Conservation (phyloP, 2,113 vertebrate species). For the Anhinga rufa region DNA sequence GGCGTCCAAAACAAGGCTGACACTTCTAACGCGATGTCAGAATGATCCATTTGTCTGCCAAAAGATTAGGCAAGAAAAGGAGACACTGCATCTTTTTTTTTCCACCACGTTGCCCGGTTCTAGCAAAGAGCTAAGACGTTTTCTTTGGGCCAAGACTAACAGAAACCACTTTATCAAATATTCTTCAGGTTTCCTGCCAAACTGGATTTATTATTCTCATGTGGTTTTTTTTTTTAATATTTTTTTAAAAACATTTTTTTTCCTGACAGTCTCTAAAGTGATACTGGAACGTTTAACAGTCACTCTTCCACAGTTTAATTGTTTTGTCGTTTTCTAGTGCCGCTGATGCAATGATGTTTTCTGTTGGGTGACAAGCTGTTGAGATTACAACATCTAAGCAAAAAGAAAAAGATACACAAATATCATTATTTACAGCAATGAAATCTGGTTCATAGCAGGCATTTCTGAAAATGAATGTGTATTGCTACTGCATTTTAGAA, state of each 20-base stretch:
- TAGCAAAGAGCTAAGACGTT: constrained; percentile 36
- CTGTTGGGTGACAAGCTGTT: constrained; percentile 97
- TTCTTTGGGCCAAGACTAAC: constrained; percentile 46
- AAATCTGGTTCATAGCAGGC: neutral
- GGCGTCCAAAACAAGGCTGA: neutral
- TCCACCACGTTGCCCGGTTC: neutral
- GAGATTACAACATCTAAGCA: constrained; percentile 93
- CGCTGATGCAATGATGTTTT: constrained; percentile 98
- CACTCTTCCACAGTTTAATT: constrained; percentile 99
- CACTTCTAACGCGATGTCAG: neutral
- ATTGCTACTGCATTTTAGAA: neutral
- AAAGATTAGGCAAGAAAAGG: constrained; percentile 28
- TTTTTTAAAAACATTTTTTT: neutral
- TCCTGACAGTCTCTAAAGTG: constrained; percentile 44
- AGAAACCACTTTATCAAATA: constrained; percentile 33
- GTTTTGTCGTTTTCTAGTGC: constrained; percentile 99
- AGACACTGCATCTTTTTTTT: constrained; percentile 18
- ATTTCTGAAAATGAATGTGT: neutral
- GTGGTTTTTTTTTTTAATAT: neutral
- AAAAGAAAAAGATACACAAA: neutral
- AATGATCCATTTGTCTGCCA: constrained; percentile 18
- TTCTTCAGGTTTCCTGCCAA: constrained; percentile 34
- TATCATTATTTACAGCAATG: neutral
- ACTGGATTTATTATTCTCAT: neutral
- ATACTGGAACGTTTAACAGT: constrained; percentile 82